Base-by-base conservation (phyloP, 2,888 invertebrate genomes). In the Atethmia centrago region DNA sequence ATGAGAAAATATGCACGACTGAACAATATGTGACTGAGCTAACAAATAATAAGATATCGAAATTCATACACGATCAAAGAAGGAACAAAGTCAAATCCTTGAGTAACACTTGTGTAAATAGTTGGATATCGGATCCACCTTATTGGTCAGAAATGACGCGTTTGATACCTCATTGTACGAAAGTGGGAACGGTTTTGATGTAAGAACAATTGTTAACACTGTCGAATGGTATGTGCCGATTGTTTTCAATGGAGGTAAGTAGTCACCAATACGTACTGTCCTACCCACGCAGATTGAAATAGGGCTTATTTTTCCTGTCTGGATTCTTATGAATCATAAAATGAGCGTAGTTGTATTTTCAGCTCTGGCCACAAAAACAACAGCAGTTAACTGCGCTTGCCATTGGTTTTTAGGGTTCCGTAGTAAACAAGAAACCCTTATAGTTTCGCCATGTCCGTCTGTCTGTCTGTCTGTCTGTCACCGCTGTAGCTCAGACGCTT, bases 21-120 rank as follows among this genome's bases (percentile, higher is more conserved):
- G 14, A 59, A 28, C 16, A 14, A 19, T 69, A 53, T 28, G 40
- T 51, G 40, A 56, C n/a, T n/a, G 25, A 71, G 45, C n/a, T 14
- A 64, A 56, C 31, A 76, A 56, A 64, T 62, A 56, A 56, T 76
- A 25, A n/a, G 36, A 71, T 40, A 66, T 71, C 64, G 49, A 84
- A 71, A 71, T 61, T 75, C 64, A 71, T 36, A 56, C 55, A 59
- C 31, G 36, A 58, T 49, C 66, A 59, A 68, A 47, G 36, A 67
- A 84, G 63, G 72, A 78, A 77, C 87, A 84, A 81, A 80, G 79
- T 81, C 82, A 84, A 88, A 92, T 92, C 93, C 93, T 94, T 93
- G 93, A 90, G 71, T 80, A 81, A 89, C 95, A 95, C 92, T 94
- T 95, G 94, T 88, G 85, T 89, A 94, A 95, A 95, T 88, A 94